Conservation (phyloP, 2,113 vertebrate genomes). For the Sceloporus undulatus region DNA sequence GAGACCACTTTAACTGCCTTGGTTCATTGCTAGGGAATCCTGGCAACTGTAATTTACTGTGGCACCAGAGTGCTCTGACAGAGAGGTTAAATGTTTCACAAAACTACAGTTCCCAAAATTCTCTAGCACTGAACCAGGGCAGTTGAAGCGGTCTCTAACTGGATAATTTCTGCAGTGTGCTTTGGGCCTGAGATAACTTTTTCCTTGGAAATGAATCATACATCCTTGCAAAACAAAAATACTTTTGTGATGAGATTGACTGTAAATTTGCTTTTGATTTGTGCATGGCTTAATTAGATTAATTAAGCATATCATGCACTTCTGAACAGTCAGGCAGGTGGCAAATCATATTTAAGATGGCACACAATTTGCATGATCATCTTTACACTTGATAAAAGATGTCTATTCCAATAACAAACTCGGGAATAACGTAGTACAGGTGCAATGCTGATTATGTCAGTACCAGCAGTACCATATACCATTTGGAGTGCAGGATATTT, state of each 20-base stretch:
- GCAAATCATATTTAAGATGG: slow-evolving; percentile 80
- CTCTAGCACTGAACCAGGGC: too few relatives aligned
- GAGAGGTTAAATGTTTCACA: too few relatives aligned
- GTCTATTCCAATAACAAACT: slow-evolving; percentile 69
- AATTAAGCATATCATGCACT: slow-evolving; percentile 80
- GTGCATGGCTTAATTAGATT: slow-evolving; percentile 84
- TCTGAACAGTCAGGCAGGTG: slow-evolving; percentile 81
- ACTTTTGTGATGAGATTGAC: slow-evolving; percentile 79
- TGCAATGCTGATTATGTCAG: not conserved
- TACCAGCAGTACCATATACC: not conserved
- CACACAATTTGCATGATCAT: slow-evolving; percentile 74
- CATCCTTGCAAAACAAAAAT: slow-evolving; percentile 80
- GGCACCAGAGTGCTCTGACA: too few relatives aligned
- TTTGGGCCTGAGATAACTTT: not conserved
- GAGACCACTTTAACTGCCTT: too few relatives aligned
- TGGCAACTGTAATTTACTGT: too few relatives aligned
- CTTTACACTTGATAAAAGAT: slow-evolving; percentile 75
- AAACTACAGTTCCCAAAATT: too few relatives aligned
- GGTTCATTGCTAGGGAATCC: too few relatives aligned
- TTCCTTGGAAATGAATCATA: slow-evolving; percentile 76
- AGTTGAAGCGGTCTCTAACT: too few relatives aligned
- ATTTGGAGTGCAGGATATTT: not conserved
- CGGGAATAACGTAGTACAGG: slow-evolving; percentile 56
- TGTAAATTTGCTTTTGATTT: slow-evolving; percentile 81
- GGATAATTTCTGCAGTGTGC: too few relatives aligned